Evolutionary conservation across 2,888 invertebrate genomes (phyloP), one percentile per base, ranked within the genome.

Genomic region (Alentia gelatinosa): DNA sequence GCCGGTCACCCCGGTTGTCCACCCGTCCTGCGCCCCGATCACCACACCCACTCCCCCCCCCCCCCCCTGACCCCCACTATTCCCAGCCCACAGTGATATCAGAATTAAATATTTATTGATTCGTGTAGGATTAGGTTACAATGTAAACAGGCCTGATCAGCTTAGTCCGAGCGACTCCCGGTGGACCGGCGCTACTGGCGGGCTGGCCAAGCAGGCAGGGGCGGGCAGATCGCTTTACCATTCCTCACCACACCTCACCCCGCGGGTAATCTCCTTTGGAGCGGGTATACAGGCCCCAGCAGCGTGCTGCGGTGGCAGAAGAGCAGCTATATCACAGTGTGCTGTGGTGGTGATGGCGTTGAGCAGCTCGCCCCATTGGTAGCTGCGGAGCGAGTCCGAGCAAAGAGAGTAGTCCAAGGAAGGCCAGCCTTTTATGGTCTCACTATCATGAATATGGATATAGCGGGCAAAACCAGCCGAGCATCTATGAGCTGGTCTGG

Each of bases 81-180:
- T 26, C 63, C 15, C 63, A 9, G 37, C 39, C 79, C 79, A 79
- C 79, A 15, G 23, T 39, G 79, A 79, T 79, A 79, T 79, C 79
- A 79, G 39, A 79, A 79, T 79, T 79, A 79, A 79, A 37, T 68
- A 68, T 68, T 68, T 68, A 68, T 79, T 79, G 79, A 39, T 79
- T 39, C 37, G 39, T 19, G 79, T 35, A n/a, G 35, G 79, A 79
- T 79, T 79, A 79, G 79, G 79, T 79, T 79, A 79, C 79, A 39
- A 39, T 79, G 79, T 79, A 79, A 79, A 79, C 79, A 37, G 79
- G 79, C 19, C 79, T 39, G 79, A 39, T 39, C 37, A 79, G 79
- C 79, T 79, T 79, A 79, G 39, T 9, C 37, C 23, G 35, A 39
- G 79, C 23, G 79, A 79, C n/a, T 79, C 79, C 39, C 39, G 79